A percentile compares a stretch with the other conserved stretches of the same genome.
Evolutionary conservation across 2,797 vertebrate species (phyloP).

Genomic region (Spheniscus humboldti): DNA sequence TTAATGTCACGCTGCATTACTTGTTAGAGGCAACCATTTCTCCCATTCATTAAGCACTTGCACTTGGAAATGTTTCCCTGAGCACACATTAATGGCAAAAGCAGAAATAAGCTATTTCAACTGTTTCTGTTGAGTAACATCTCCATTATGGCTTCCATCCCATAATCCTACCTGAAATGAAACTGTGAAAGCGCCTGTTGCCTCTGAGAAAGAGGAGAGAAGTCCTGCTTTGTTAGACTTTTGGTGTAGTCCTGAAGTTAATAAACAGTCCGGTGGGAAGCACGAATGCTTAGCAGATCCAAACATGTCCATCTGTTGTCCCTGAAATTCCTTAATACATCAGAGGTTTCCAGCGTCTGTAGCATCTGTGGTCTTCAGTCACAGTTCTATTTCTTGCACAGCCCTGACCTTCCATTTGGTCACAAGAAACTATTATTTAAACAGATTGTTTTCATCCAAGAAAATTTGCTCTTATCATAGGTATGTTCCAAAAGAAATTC

Average conservation of each 20-base stretch:
- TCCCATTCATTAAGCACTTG: background rate
- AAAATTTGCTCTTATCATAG: background rate
- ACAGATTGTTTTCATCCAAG: background rate
- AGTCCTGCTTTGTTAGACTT: background rate
- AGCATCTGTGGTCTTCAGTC: slow-evolving; percentile 47
- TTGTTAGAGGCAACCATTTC: background rate
- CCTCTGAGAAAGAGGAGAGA: background rate
- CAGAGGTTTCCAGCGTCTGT: slow-evolving; percentile 50
- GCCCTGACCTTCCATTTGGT: slow-evolving; percentile 5
- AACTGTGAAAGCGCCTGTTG: background rate
- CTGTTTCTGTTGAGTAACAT: background rate
- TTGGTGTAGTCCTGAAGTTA: background rate
- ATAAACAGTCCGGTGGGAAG: slow-evolving; percentile 21
- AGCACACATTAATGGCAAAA: background rate
- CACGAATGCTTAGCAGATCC: slow-evolving; percentile 18
- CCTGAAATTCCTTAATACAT: slow-evolving; percentile 41
- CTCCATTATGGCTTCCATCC: background rate
- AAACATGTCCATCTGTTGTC: slow-evolving; percentile 49
- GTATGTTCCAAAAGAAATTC: background rate
- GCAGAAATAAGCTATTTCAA: background rate
- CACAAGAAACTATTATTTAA: slow-evolving; percentile 2
- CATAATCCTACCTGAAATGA: background rate
- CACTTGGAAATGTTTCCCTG: background rate
- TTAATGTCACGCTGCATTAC: background rate
- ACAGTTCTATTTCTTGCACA: slow-evolving; percentile 30